Evolutionary conservation across 30 jellyfish, hydroid and myxozoan species (phyloP).

Genomic region (Aurelia aurita): DNA sequence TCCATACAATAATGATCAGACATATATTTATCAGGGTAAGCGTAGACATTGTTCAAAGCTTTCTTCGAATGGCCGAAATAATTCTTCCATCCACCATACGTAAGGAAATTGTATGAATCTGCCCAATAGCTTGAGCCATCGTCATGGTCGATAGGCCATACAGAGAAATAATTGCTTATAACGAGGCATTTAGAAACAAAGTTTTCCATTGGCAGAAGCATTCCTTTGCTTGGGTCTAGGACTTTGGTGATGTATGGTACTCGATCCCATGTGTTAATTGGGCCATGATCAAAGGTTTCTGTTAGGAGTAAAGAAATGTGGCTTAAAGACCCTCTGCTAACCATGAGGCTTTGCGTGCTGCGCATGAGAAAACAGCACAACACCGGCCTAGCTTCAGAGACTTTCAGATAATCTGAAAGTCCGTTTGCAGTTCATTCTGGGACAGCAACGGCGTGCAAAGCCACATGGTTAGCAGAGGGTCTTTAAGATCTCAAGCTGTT

Average conservation of each 20-base stretch:
- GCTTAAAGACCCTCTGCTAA: too few species aligned
- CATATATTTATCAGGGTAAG: slow-evolving; percentile 86
- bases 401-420: too few species aligned
- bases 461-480: too few species aligned
- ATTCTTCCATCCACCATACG: slow-evolving; percentile 94
- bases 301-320: background rate
- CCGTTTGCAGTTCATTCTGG: too few species aligned
- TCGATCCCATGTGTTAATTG: slow-evolving; percentile 97
- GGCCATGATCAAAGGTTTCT: slow-evolving; percentile 98
- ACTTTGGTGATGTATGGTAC: slow-evolving; percentile 91
- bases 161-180: slow-evolving; percentile 80
- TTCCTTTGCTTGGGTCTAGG: slow-evolving; percentile 55
- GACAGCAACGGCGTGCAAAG: too few species aligned
- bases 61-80: slow-evolving; percentile 88
- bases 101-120: slow-evolving; percentile 81
- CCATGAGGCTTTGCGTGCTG: too few species aligned
- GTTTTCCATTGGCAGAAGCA: slow-evolving; percentile 77
- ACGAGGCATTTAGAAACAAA: slow-evolving; percentile 71
- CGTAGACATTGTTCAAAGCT: slow-evolving; percentile 74
- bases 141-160: slow-evolving; percentile 99
- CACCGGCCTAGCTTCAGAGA: too few species aligned
- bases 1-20: slow-evolving; percentile 78
- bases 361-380: too few species aligned
- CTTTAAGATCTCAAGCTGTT: too few species aligned
- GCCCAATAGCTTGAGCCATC: slow-evolving; percentile 97